Evolutionary conservation across 2,797 vertebrate genomes (phyloP), one percentile per base, ranked within the genome.

Genomic region (Arnoldichthys spilopterus): DNA sequence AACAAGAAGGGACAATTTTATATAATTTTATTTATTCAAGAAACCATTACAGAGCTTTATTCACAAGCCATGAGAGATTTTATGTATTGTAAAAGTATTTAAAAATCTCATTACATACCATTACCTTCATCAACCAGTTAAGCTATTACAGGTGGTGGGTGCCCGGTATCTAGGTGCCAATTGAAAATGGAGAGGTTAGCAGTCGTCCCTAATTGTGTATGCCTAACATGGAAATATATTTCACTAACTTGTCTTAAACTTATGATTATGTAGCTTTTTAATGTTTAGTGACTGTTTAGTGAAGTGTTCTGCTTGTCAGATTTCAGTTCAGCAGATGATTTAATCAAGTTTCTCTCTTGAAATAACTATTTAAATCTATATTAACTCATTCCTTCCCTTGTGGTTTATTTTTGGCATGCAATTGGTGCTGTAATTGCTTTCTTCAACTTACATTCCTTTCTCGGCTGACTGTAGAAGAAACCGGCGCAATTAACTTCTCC

Each of bases 401-500:
- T 59, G 51, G 49, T 74, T 54, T 67, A 43, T 77, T 62, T 74
- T 20, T 59, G 8, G 71, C 43, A 68, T 51, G 62, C 63, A 79
- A n/a, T n/a, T n/a, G 40, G 40, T 67, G 63, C 62, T 40, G 59
- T 66, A 71, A 59, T 61, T 81, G 13, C 61, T 20, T 34, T 82
- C 49, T 73, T 20, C 28, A 45, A 43, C 40, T 75, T 72, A 37
- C 61, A 24, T 34, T 78, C 24, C 54, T 13, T 53, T 67, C 28
- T 74, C 22, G 26, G 62, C 15, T 49, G 69, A 68, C 71, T 76
- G 58, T 72, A 76, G 63, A 66, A 30, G 49, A 45, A 88, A 84
- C 85, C 88, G 72, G 84, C 83, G 81, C 85, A 90, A 91, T 90
- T 87, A 85, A 89, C 89, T 90, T 72, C 85, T 89, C 82, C 83